Evolutionary conservation across 2,797 vertebrate genomes (phyloP).

Genomic region (Gobionotothen gibberifrons): DNA sequence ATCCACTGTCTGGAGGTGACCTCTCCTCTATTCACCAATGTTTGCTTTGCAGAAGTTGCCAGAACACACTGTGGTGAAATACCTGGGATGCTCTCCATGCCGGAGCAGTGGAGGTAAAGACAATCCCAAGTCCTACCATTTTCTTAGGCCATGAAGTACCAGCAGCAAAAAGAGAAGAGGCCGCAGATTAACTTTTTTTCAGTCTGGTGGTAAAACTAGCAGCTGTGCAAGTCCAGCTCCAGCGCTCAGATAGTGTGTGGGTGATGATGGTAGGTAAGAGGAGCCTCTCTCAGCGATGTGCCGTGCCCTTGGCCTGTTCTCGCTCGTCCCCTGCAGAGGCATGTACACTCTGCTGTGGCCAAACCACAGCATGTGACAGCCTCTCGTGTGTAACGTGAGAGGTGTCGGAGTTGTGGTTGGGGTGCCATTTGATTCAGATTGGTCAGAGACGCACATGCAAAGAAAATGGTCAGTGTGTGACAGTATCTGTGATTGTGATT

Average conservation of each 20-base stretch:
- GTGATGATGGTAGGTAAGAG: slow-evolving; percentile 60
- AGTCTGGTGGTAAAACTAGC: slow-evolving; percentile 29
- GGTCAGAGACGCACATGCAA: slow-evolving; percentile 23
- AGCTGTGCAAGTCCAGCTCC: slow-evolving; percentile 41
- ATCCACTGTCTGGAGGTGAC: slow-evolving; percentile 51
- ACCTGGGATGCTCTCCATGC: slow-evolving; percentile 52
- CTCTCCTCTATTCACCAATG: slow-evolving; percentile 53
- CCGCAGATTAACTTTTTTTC: slow-evolving; percentile 23
- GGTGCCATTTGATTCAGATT: slow-evolving; percentile 45
- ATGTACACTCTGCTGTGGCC: slow-evolving; percentile 56
- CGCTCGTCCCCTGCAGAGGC: slow-evolving; percentile 59
- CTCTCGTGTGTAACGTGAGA: slow-evolving; percentile 70
- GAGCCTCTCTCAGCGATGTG: slow-evolving; percentile 48
- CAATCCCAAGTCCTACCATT: slow-evolving; percentile 13
- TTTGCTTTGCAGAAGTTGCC: slow-evolving; percentile 65
- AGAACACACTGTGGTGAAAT: slow-evolving; percentile 56
- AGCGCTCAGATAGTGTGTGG: slow-evolving; percentile 22
- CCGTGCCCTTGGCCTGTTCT: slow-evolving; percentile 73
- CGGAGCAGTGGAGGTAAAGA: slow-evolving; percentile 34
- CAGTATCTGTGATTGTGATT: slow-evolving; percentile 20
- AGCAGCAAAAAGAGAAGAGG: slow-evolving; percentile 35
- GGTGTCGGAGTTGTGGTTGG: slow-evolving; percentile 29
- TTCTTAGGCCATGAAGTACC: slow-evolving; percentile 23
- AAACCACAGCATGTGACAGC: slow-evolving; percentile 74
- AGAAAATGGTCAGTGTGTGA: slow-evolving; percentile 12